Percentiles rank a stretch among this genome's conserved stretches.
phyloP scores from a whole-genome alignment of 1,140 invertebrate genomes.

The Leptopilina clavipes region DNA sequence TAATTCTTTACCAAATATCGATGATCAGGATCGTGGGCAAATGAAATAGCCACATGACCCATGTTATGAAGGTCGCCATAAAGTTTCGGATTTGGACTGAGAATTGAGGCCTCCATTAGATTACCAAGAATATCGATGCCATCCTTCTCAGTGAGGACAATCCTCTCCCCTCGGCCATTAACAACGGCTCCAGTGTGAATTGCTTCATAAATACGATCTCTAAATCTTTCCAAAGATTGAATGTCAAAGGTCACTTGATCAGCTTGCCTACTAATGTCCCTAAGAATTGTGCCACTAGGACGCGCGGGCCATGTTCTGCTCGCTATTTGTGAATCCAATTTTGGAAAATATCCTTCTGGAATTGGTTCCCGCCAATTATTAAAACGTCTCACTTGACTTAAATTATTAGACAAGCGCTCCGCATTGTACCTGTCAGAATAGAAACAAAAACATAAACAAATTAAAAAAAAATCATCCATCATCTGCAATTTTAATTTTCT shows the following conservation, averaged over 20 bases:
- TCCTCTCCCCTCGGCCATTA: slow-evolving; percentile 72
- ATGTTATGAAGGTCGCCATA: slow-evolving; percentile 87
- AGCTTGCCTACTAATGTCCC: slow-evolving; percentile 80
- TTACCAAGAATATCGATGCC: slow-evolving; percentile 89
- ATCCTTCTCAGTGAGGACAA: slow-evolving; percentile 78
- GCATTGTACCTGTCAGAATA: slow-evolving; percentile 78
- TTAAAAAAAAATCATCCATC: not conserved
- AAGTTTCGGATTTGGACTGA: slow-evolving; percentile 80
- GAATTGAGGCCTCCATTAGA: slow-evolving; percentile 83
- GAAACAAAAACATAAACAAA: slow-evolving; percentile 23
- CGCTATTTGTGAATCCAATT: slow-evolving; percentile 81
- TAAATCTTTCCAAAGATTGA: slow-evolving; percentile 82
- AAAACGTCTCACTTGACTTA: slow-evolving; percentile 75
- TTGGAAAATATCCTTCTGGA: slow-evolving; percentile 83
- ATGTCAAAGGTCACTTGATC: slow-evolving; percentile 82
- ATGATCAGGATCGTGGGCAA: slow-evolving; percentile 83
- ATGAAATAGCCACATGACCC: slow-evolving; percentile 81
- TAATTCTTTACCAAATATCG: slow-evolving; percentile 77
- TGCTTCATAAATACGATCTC: slow-evolving; percentile 83
- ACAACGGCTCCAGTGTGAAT: slow-evolving; percentile 80
- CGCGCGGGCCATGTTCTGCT: slow-evolving; percentile 80
- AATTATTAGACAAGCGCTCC: slow-evolving; percentile 74
- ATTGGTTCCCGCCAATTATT: slow-evolving; percentile 80
- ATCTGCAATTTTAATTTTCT: too few species aligned
- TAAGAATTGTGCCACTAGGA: slow-evolving; percentile 76